These are phyloP conservation scores for Pogoniulus pusillus DNA, from an alignment of 2,797 vertebrate genomes.

Conservation along the genomic window DNA sequence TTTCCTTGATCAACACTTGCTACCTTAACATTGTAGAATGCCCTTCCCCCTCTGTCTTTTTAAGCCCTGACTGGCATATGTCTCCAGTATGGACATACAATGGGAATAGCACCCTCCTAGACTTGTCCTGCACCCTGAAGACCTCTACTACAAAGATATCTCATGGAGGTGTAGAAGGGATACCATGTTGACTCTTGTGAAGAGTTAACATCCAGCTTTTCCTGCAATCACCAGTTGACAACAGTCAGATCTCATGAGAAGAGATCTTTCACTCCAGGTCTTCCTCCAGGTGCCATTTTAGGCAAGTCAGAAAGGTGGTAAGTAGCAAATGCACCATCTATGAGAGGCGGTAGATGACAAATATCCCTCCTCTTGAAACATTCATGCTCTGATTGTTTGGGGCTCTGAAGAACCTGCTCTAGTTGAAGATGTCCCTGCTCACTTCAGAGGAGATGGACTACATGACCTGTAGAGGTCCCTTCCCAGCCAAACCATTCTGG, in stretches of 20 bases:
- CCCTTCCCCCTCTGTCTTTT: not conserved
- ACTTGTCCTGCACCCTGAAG: no score
- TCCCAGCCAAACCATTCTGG: no score
- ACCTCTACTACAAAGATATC: accelerated
- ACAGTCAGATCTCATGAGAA: accelerated
- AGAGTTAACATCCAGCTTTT: not conserved
- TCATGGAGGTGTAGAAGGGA: not conserved
- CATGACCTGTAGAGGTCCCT: no score
- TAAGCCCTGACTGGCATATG: not conserved
- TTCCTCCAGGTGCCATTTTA: not conserved
- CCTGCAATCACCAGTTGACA: not conserved
- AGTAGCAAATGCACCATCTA: no score
- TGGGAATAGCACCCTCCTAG: accelerated
- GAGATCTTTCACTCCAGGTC: not conserved
- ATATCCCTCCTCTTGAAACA: no score
- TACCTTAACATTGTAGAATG: not conserved
- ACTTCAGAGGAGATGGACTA: no score
- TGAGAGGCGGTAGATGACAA: no score
- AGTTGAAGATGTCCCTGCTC: no score
- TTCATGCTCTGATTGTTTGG: no score
- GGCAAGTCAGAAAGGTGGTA: not conserved
- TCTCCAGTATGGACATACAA: no score
- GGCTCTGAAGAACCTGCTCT: no score
- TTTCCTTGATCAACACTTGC: not conserved
- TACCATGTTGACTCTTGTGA: not conserved